Evolutionary conservation across 2,113 vertebrate species (phyloP).

Genomic region (Setophaga petechia): DNA sequence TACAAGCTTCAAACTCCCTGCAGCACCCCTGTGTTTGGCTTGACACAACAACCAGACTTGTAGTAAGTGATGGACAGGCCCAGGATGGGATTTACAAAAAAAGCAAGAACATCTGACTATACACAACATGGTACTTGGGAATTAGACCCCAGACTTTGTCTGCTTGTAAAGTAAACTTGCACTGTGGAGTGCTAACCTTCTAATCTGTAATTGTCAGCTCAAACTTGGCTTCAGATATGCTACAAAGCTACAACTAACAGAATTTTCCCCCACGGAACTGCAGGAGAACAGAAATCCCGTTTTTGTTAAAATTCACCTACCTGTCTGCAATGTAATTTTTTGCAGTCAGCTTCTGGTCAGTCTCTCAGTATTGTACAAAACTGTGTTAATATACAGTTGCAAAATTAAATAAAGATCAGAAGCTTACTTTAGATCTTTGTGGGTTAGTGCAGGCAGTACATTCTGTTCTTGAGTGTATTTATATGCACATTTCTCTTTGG

Average conservation of each 20-base stretch:
- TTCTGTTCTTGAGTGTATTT: background rate
- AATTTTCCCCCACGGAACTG: background rate
- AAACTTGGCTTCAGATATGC: constrained; percentile 6
- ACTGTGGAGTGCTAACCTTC: constrained; percentile 42
- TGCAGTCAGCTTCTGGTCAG: background rate
- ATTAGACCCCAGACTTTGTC: constrained; percentile 58
- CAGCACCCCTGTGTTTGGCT: constrained; percentile 60
- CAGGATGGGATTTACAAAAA: constrained; percentile 51
- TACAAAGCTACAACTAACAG: background rate
- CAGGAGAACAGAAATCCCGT: background rate
- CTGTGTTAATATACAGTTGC: background rate
- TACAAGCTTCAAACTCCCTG: constrained; percentile 5
- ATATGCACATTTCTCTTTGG: background rate
- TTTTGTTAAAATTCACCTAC: background rate
- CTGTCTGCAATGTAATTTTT: background rate
- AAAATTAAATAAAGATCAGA: background rate
- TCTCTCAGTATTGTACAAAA: background rate
- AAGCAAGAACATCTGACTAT: constrained; percentile 54
- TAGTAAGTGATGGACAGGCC: constrained; percentile 40
- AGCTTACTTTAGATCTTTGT: background rate
- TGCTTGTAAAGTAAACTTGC: constrained; percentile 63
- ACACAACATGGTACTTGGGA: constrained; percentile 59
- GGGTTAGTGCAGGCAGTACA: background rate
- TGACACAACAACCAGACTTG: constrained; percentile 43
- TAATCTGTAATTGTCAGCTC: constrained; percentile 60